These are phyloP conservation scores for Xanthorhoe spadicearia DNA, from an alignment of 2,888 invertebrate genomes.

Conservation along the genomic window DNA sequence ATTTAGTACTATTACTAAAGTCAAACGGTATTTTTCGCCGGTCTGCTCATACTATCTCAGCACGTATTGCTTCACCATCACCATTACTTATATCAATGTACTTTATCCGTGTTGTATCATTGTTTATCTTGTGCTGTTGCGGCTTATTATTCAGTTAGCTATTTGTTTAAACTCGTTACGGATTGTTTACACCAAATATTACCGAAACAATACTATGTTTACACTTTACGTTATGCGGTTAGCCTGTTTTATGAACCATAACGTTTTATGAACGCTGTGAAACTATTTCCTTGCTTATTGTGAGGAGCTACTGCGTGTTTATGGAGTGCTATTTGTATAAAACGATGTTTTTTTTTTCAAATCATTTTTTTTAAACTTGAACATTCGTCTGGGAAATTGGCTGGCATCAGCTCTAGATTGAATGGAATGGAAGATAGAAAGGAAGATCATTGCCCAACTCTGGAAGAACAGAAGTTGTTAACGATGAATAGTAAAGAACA, in stretches of 20 bases:
- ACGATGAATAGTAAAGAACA: too few relatives aligned
- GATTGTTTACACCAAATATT: slow-evolving; percentile 37
- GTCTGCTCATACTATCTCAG: background rate
- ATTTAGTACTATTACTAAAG: too few relatives aligned
- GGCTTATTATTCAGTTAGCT: slow-evolving; percentile 29
- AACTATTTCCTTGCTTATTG: slow-evolving; percentile 37
- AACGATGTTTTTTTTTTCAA: background rate
- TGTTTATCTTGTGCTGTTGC: slow-evolving; percentile 25
- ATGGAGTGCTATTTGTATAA: slow-evolving; percentile 10
- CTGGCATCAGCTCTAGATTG: too few relatives aligned
- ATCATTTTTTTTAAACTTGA: too few relatives aligned
- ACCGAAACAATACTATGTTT: slow-evolving; percentile 42
- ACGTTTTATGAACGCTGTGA: slow-evolving; percentile 38
- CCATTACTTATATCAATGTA: slow-evolving; percentile 3
- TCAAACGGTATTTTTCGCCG: too few relatives aligned
- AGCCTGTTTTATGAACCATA: slow-evolving; percentile 40
- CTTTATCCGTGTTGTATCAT: slow-evolving; percentile 17
- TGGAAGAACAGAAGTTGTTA: too few relatives aligned
- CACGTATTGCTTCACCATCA: slow-evolving; percentile 1
- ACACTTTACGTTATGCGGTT: slow-evolving; percentile 38
- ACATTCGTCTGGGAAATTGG: too few relatives aligned
- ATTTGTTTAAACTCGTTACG: slow-evolving; percentile 34
- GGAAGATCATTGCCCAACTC: too few relatives aligned
- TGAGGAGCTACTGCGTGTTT: slow-evolving; percentile 26
- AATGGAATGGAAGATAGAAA: too few relatives aligned